Evolutionary conservation across 1,140 invertebrate genomes (phyloP).

Genomic region (Macrobrachium rosenbergii): DNA sequence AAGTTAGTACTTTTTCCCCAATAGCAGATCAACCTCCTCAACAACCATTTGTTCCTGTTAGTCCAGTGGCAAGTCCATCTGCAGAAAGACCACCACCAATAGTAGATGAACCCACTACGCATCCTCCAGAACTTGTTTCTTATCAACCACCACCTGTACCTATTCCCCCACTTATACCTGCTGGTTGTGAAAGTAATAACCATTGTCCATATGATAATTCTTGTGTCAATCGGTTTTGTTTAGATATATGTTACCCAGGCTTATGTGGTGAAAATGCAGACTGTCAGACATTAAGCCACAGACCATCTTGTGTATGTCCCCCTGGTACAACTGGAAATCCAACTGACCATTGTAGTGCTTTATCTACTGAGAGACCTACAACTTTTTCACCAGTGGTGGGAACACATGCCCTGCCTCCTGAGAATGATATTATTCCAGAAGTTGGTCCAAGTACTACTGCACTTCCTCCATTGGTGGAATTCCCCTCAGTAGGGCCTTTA

Average conservation of each 20-base stretch:
- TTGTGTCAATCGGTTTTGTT: conserved; percentile 80
- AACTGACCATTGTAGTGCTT: conserved; percentile 37
- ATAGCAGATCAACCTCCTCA: background rate
- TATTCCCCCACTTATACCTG: conserved; percentile 41
- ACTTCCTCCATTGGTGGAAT: conserved; percentile 33
- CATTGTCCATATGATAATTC: conserved; percentile 82
- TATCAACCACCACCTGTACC: background rate
- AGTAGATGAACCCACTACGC: background rate
- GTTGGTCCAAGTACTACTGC: conserved; percentile 14
- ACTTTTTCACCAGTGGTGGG: conserved; percentile 23
- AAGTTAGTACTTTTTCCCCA: background rate
- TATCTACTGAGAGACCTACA: conserved; percentile 32
- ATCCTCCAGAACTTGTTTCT: background rate
- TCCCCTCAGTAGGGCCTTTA: background rate
- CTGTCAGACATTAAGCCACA: conserved; percentile 85
- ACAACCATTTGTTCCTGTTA: conserved; percentile 7
- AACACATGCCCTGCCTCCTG: background rate
- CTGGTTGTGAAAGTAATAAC: conserved; percentile 52
- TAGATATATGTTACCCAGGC: conserved; percentile 84
- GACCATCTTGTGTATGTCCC: conserved; percentile 70
- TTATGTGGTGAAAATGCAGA: conserved; percentile 87
- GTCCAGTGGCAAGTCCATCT: conserved; percentile 10
- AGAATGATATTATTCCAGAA: conserved; percentile 27
- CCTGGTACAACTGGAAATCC: conserved; percentile 62
- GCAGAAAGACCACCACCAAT: conserved; percentile 19